Evolutionary conservation across 2,888 invertebrate genomes (phyloP).

Genomic region (Nineta flava): DNA sequence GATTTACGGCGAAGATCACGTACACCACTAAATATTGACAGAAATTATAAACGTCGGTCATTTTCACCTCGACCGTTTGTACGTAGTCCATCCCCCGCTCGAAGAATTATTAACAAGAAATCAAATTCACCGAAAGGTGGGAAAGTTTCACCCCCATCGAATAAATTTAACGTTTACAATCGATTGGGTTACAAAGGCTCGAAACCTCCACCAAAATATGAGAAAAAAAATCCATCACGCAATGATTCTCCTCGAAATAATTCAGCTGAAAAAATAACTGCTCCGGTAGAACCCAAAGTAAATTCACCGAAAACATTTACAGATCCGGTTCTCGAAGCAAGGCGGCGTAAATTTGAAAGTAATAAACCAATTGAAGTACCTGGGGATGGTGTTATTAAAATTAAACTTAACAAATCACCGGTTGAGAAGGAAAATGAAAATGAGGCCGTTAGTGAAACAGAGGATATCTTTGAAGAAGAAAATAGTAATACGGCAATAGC

Average conservation of each 20-base stretch:
- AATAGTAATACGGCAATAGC: conserved; percentile 14
- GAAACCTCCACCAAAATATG: not conserved
- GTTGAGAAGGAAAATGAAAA: conserved; percentile 11
- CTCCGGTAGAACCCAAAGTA: conserved; percentile 9
- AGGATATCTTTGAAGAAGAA: not conserved
- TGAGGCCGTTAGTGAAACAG: not conserved
- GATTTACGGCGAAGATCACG: conserved; percentile 10
- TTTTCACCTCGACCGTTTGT: not conserved
- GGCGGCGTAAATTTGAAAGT: conserved; percentile 34
- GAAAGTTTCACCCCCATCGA: conserved; percentile 2
- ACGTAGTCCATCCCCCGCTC: conserved; percentile 1
- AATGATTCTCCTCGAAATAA: conserved; percentile 12
- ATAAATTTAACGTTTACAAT: conserved; percentile 6
- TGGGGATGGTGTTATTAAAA: conserved; percentile 30
- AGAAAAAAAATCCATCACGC: not conserved
- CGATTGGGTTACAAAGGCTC: conserved; percentile 2
- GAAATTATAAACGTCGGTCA: not conserved
- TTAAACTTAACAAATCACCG: conserved; percentile 19
- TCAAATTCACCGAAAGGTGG: conserved; percentile 1
- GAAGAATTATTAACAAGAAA: not conserved
- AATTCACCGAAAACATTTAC: conserved; percentile 8
- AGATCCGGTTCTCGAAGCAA: conserved; percentile 34
- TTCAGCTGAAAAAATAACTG: conserved; percentile 1
- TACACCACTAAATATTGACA: not conserved
- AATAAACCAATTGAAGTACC: conserved; percentile 27